Percentiles rank a stretch among this genome's conserved stretches.
Evolutionary conservation across 2,888 invertebrate genomes (phyloP).

Genomic region (Cyclophora albipunctata): DNA sequence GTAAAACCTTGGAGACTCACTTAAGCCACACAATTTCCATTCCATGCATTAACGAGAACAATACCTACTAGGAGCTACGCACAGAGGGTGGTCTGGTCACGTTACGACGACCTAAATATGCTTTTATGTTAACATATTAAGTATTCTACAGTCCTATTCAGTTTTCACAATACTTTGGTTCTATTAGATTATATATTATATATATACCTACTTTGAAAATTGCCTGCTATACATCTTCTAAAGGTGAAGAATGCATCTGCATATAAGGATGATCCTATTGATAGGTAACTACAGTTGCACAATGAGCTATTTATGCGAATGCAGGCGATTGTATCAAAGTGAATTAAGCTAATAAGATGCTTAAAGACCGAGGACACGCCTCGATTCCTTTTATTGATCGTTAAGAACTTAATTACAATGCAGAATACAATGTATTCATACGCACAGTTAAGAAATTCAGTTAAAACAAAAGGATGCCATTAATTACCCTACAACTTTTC

Average conservation of each 20-base stretch:
- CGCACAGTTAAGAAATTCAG: no score
- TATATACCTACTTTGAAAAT: no score
- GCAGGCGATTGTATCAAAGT: slow-evolving; percentile 25
- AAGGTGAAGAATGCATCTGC: slow-evolving; percentile 1
- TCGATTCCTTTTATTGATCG: slow-evolving; percentile 29
- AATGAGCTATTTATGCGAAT: slow-evolving; percentile 11
- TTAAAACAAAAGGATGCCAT: no score
- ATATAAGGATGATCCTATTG: not conserved
- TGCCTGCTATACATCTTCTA: not conserved
- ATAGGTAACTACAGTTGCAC: slow-evolving; percentile 1
- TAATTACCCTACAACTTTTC: no score
- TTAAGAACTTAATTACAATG: slow-evolving; percentile 12
- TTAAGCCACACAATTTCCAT: slow-evolving; percentile 28
- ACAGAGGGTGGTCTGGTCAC: slow-evolving; percentile 33
- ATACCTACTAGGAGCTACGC: slow-evolving; percentile 18
- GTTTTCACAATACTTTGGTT: not conserved
- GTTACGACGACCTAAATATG: slow-evolving; percentile 35
- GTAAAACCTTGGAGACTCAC: no score
- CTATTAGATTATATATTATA: no score
- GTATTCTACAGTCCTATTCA: slow-evolving; percentile 4
- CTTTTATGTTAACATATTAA: slow-evolving; percentile 9
- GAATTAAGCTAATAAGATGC: slow-evolving; percentile 35
- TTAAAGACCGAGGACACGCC: slow-evolving; percentile 29
- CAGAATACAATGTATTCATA: no score
- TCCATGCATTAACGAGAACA: slow-evolving; percentile 38